Evolutionary conservation across 2,888 invertebrate genomes (phyloP).

Genomic region (Drosophila parthenogenetica): DNA sequence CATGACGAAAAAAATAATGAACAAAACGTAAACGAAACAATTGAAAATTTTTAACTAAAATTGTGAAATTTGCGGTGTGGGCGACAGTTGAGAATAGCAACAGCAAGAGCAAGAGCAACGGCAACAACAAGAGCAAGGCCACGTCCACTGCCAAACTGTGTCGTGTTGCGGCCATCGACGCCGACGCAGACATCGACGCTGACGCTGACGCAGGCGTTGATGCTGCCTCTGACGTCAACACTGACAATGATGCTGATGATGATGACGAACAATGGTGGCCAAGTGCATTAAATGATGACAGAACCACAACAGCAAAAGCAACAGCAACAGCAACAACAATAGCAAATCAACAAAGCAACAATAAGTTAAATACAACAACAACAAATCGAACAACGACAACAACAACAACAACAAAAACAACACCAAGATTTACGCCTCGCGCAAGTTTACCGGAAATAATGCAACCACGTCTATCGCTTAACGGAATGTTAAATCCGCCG

Average conservation of each 20-base stretch:
- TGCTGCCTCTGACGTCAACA: constrained; percentile 43
- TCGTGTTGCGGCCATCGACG: constrained; percentile 65
- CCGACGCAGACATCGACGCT: constrained; percentile 39
- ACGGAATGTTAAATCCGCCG: constrained; percentile 83
- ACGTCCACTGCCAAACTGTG: constrained; percentile 50
- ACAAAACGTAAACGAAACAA: constrained; percentile 23
- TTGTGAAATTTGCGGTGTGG: constrained; percentile 15
- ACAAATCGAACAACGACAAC: constrained; percentile 23
- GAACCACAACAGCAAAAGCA: constrained; percentile 34
- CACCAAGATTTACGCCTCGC: constrained; percentile 65
- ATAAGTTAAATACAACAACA: constrained; percentile 9
- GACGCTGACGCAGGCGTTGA: constrained; percentile 30
- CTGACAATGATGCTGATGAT: constrained; percentile 23
- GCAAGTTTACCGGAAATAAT: constrained; percentile 83
- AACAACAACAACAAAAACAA: constrained; percentile 38
- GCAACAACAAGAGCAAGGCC: constrained; percentile 11
- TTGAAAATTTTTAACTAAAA: constrained; percentile 22
- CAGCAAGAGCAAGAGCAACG: constrained; percentile 14
- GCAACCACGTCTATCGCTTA: constrained; percentile 84
- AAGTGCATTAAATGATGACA: constrained; percentile 44
- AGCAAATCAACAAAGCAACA: constrained; percentile 44
- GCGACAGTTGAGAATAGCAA: constrained; percentile 41
- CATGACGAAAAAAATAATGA: constrained; percentile 12
- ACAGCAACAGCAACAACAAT: constrained; percentile 37
- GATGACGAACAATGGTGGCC: constrained; percentile 59